Conservation (phyloP, 2,888 invertebrate genomes). For the Drosophila macrothrix region DNA sequence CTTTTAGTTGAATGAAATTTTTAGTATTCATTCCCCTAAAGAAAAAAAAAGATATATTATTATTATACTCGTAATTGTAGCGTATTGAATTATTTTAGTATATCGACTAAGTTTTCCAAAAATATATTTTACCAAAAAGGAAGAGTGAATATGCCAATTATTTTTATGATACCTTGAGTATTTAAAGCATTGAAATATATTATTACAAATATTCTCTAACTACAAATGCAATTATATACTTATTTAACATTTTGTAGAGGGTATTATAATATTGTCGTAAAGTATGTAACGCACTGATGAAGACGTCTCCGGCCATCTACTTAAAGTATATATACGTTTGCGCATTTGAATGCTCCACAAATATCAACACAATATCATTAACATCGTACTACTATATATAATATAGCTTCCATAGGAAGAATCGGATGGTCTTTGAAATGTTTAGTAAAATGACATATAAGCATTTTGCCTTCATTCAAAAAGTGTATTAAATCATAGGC, state of each 20-base stretch:
- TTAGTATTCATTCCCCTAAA: constrained; percentile 9
- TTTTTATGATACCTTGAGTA: not conserved
- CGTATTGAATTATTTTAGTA: not conserved
- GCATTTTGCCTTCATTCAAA: not conserved
- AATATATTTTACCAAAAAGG: not conserved
- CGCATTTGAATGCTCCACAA: not conserved
- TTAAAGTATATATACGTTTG: not conserved
- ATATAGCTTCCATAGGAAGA: no score
- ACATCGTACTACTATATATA: no score
- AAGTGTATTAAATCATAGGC: not conserved
- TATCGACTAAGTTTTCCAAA: not conserved
- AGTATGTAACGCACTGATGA: no score
- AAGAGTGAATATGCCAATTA: not conserved
- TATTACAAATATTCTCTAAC: not conserved
- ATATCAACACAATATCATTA: no score
- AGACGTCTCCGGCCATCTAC: no score
- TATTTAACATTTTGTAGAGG: not conserved
- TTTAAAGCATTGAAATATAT: not conserved
- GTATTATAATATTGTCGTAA: not conserved
- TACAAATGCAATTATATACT: not conserved
- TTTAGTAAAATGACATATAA: not conserved
- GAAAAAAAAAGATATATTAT: no score
- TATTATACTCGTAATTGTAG: no score
- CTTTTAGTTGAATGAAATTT: constrained; percentile 27
- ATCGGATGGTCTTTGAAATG: not conserved